phyloP scores from a whole-genome alignment of 2,113 vertebrate species.

The Pardalotus punctatus region DNA sequence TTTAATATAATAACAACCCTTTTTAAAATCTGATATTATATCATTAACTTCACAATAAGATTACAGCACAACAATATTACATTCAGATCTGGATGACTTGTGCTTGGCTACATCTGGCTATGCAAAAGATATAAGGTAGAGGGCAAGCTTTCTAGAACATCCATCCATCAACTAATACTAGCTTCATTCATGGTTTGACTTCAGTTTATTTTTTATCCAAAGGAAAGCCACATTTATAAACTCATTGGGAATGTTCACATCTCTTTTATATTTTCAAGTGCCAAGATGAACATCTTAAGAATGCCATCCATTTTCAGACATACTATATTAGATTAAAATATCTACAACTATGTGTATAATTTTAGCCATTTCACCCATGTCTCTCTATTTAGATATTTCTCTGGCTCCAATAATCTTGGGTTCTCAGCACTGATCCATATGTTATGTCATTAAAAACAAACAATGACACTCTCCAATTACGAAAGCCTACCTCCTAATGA shows the following conservation, averaged over 20 bases:
- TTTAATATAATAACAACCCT: slow-evolving; percentile 45
- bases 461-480: not conserved
- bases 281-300: not conserved
- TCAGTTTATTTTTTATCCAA: not conserved
- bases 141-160: not conserved
- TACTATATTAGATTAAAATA: not conserved
- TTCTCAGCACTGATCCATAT: not conserved
- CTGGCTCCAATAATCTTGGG: not conserved
- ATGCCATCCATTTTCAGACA: not conserved
- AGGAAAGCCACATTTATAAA: slow-evolving; percentile 19
- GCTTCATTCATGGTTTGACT: not conserved
- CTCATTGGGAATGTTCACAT: not conserved
- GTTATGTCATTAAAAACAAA: not conserved
- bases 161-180: not conserved
- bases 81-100: slow-evolving; percentile 47
- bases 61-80: slow-evolving; percentile 59
- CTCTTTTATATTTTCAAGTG: not conserved
- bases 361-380: not conserved
- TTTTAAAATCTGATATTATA: slow-evolving; percentile 56
- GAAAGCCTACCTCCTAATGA: not conserved
- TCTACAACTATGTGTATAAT: not conserved
- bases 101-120: slow-evolving; percentile 6
- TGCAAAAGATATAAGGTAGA: not conserved
- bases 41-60: slow-evolving; percentile 61
- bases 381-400: not conserved